Evolutionary conservation across 2,888 invertebrate genomes (phyloP), one percentile per base, ranked within the genome.

Genomic region (Pristionchus exspectatus): DNA sequence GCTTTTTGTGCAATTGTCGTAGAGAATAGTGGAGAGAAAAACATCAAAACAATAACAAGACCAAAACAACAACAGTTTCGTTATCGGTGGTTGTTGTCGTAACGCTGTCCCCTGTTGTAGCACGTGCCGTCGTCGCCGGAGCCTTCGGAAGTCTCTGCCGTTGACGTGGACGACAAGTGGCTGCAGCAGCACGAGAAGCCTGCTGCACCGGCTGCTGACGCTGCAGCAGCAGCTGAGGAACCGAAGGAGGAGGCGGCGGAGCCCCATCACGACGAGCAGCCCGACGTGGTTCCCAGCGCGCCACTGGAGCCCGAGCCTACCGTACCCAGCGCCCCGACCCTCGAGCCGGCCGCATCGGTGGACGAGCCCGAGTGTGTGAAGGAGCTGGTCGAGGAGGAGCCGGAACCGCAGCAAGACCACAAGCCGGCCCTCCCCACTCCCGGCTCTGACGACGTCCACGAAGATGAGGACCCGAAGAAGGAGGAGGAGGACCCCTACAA

Each of bases 361-460:
- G 83, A 83, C 56, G 83, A 83, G 30, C 83, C 83, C n/a, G 54
- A 54, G 38, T 83, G n/a, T 16, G 83, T 83, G 2, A 54, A 56
- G 54, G 56, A 83, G 56, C n/a, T 83, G 30, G 83, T 56, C 27
- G 44, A 38, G 21, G 81, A 81, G 18, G 33, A 86, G 12, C 87
- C 87, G 27, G 16, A 56, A 7, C 87, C 87, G n/a, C 44, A 87
- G 24, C 87, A 38, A 5, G 63, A n/a, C 24, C 18, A 27, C 10
- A 27, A 30, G 38, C 33, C 63, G 16, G n/a, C 44, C 50, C 44
- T 9, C 10, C 66, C 69, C 30, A 24, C n/a, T 66, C 86, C 86
- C n/a, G 16, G 38, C 21, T 66, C 87, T 12, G 85, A 59, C 10
- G 50, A 30, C 4, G 63, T 30, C 44, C 59, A 54, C 10, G 85